Evolutionary conservation across 2,113 vertebrate genomes (phyloP).

Genomic region (Coryphaenoides rupestris): DNA sequence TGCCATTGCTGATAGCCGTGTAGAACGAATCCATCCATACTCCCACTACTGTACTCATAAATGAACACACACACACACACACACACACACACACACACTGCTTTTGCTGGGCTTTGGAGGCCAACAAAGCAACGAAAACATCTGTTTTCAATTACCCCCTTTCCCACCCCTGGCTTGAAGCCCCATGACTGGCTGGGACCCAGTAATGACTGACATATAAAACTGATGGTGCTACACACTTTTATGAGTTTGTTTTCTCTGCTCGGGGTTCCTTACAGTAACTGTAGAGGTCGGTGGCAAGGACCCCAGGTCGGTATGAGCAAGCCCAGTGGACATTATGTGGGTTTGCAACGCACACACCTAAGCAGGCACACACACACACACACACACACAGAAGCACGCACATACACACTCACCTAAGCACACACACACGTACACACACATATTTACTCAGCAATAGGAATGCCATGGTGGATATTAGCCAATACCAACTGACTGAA

Average conservation of each 20-base stretch:
- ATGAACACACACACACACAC: conserved; percentile 46
- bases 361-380: too few species aligned
- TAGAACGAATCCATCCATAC: not conserved
- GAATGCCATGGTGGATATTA: conserved; percentile 32
- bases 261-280: conserved; percentile 41
- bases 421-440: conserved; percentile 23
- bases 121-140: conserved; percentile 50
- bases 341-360: not conserved
- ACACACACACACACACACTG: conserved; percentile 37
- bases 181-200: conserved; percentile 36
- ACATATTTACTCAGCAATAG: not conserved
- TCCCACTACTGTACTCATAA: too few species aligned
- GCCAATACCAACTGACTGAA: conserved; percentile 43
- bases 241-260: conserved; percentile 64
- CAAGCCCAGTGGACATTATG: conserved; percentile 10
- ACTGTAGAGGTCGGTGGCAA: conserved; percentile 49
- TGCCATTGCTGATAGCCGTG: conserved; percentile 28
- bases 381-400: conserved; percentile 8
- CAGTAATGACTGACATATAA: conserved; percentile 57
- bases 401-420: conserved; percentile 25
- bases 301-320: not conserved
- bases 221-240: conserved; percentile 48
- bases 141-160: conserved; percentile 61
- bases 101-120: conserved; percentile 47
- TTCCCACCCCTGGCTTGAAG: conserved; percentile 39